phyloP scores from a whole-genome alignment of 2,797 vertebrate species.

The Thamnophis elegans region DNA sequence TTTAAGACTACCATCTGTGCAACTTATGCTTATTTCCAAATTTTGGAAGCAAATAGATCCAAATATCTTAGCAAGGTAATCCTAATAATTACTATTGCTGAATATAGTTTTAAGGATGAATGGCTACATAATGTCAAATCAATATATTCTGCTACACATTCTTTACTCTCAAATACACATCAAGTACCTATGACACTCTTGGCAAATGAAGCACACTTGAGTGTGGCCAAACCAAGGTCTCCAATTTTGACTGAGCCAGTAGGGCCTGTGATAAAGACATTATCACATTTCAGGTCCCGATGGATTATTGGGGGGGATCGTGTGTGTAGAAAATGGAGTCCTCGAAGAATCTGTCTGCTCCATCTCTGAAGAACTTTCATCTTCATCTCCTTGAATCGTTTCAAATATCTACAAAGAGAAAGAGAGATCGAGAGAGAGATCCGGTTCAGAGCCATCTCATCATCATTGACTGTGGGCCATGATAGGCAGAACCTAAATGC shows the following conservation, averaged over 20 bases:
- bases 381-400: conserved; percentile 98
- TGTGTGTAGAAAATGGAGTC: conserved; percentile 96
- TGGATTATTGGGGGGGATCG: conserved; percentile 96
- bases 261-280: conserved; percentile 98
- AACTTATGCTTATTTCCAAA: background rate
- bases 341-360: conserved; percentile 95
- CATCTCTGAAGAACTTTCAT: conserved; percentile 94
- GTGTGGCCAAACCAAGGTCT: conserved; percentile 92
- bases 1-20: background rate
- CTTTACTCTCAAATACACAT: background rate
- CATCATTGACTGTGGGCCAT: fast-evolving
- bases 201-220: conserved; percentile 95
- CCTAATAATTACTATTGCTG: background rate
- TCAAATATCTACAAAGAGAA: conserved; percentile 81
- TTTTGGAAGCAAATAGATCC: too few species aligned
- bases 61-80: background rate
- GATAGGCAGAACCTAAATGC: background rate
- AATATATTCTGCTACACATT: background rate
- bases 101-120: background rate
- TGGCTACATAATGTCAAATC: background rate
- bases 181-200: conserved; percentile 94
- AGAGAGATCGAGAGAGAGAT: background rate
- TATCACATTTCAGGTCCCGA: conserved; percentile 97
- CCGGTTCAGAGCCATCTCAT: background rate
- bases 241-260: conserved; percentile 97